Evolutionary conservation across 2,113 vertebrate species (phyloP).

Genomic region (Menura novaehollandiae): DNA sequence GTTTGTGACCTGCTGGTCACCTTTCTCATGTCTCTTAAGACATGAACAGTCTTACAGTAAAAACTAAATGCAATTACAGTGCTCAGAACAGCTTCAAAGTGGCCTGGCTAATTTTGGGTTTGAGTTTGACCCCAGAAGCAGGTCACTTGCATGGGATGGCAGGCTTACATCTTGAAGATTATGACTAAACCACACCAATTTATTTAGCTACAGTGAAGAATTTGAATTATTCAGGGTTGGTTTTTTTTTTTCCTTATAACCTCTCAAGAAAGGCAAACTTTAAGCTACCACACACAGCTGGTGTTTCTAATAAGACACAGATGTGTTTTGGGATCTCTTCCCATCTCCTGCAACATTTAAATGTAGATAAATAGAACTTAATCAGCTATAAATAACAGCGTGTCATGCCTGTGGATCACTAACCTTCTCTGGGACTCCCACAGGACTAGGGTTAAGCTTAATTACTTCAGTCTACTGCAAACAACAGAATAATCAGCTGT

Average conservation of each 20-base stretch:
- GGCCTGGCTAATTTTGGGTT: not conserved
- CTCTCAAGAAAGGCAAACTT: constrained; percentile 37
- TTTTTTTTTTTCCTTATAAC: not conserved
- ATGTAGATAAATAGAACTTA: constrained; percentile 73
- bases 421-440: constrained; percentile 66
- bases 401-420: constrained; percentile 66
- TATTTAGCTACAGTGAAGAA: constrained; percentile 13
- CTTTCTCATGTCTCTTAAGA: not conserved
- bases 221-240: not conserved
- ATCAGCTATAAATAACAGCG: constrained; percentile 72
- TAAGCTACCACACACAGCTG: constrained; percentile 62
- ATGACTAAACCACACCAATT: constrained; percentile 4
- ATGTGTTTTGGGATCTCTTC: constrained; percentile 68
- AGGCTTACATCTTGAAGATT: not conserved
- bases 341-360: constrained; percentile 68
- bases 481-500: constrained; percentile 54
- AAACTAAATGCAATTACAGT: not conserved
- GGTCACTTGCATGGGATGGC: not conserved
- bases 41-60: not conserved
- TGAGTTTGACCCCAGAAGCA: not conserved
- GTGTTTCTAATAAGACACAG: constrained; percentile 68
- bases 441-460: constrained; percentile 66
- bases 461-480: constrained; percentile 66
- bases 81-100: not conserved
- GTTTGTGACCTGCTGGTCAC: not conserved